Evolutionary conservation across 2,888 invertebrate genomes (phyloP).

Genomic region (Cheilosia pagana): DNA sequence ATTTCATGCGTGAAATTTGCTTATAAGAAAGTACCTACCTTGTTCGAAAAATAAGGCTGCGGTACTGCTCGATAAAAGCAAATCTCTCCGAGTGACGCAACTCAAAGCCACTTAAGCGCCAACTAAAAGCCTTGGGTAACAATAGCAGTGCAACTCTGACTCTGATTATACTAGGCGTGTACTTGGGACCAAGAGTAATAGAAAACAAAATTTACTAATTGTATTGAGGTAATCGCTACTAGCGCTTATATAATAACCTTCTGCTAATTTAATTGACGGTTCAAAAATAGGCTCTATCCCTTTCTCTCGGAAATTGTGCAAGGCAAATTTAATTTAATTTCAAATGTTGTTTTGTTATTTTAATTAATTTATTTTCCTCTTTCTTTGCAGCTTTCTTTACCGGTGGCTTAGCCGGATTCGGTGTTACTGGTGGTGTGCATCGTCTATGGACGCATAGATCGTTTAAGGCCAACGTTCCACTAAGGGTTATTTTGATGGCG

Average conservation of each 20-base stretch:
- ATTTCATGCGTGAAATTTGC: too few species aligned
- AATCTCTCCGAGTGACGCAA: conserved; percentile 28
- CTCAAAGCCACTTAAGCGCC: conserved; percentile 17
- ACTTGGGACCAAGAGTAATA: conserved; percentile 22
- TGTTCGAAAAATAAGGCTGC: not conserved
- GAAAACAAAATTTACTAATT: conserved; percentile 38
- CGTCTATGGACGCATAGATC: conserved; percentile 88
- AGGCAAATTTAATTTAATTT: conserved; percentile 29
- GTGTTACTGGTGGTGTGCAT: conserved; percentile 89
- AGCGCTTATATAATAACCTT: not conserved
- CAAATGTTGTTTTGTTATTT: conserved; percentile 1
- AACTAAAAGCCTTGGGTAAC: conserved; percentile 27
- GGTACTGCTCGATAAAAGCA: not conserved
- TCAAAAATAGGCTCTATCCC: not conserved
- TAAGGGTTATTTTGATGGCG: conserved; percentile 86
- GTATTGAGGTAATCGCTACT: conserved; percentile 6
- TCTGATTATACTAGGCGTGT: not conserved
- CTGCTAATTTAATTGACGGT: conserved; percentile 10
- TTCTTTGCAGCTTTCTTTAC: conserved; percentile 84
- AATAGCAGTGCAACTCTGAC: conserved; percentile 1
- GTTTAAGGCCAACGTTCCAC: conserved; percentile 87
- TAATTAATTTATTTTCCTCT: conserved; percentile 24
- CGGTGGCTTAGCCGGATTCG: conserved; percentile 86
- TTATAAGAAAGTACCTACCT: not conserved
- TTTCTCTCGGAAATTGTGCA: conserved; percentile 3